Evolutionary conservation across 2,888 invertebrate genomes (phyloP), one percentile per base, ranked within the genome.

Genomic region (Autographa gamma): DNA sequence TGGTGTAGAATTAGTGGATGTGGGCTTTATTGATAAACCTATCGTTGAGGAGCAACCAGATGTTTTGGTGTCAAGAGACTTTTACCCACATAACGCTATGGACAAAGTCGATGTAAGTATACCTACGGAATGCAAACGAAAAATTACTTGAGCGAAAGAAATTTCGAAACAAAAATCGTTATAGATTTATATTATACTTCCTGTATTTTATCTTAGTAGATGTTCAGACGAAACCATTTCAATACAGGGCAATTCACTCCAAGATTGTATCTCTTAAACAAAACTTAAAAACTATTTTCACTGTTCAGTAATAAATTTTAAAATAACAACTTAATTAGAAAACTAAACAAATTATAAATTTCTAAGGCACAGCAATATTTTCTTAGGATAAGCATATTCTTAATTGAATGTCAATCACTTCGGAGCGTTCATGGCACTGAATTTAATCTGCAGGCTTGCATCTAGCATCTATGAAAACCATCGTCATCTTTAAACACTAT

Each of bases 61-160:
- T 43, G 63, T 81, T 19, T 69, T 89, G 14, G 67, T 83, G 63
- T 74, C 76, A 0, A 79, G 63, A 66, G 69, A 69, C 0, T 90
- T 90, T 76, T 80, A 85, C 54, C 85, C 90, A 0, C 80, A 85
- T 66, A 81, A 82, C 31, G 60, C 81, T 0, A 85, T 80, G 63
- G 86, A 86, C 3, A 76, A 80, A 66, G 59, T 88, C 13, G 80
- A 86, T 34, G 90, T 90, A 77, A 84, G 87, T 85, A 69, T 63
- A 38, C 38, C 11, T 25, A 25, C 25, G 1, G 25, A 9, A 38
- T 11, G 38, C 38, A 11, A 58, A 13, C 25, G 32, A 34, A 34
- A 34, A 8, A 34, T 8, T 34, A 8, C 7, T 34, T 34, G 34
- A 34, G 7, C 2, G 2, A 34, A 2, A 0, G 0, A 3, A 34